These are phyloP conservation scores for Pseudolycoriella hygida DNA, from an alignment of 2,888 invertebrate species.

Conservation along the genomic window DNA sequence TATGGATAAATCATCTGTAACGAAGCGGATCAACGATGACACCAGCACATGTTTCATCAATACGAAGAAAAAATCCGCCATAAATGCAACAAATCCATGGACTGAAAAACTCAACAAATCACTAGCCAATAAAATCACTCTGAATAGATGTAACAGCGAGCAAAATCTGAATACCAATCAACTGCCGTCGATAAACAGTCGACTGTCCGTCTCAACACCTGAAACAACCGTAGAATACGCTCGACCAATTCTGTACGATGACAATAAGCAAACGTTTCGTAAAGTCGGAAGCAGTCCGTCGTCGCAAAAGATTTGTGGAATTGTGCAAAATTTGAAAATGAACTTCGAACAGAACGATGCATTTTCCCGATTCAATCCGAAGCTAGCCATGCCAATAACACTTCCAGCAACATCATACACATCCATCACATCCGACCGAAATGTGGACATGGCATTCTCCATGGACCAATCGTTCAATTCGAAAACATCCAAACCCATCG, in stretches of 20 bases:
- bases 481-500: slow-evolving; percentile 18
- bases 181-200: slow-evolving; percentile 28
- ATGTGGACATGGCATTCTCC: slow-evolving; percentile 6
- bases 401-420: slow-evolving; percentile 40
- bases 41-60: too few relatives aligned
- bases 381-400: slow-evolving; percentile 13
- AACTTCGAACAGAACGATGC: slow-evolving; percentile 47
- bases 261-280: neutral
- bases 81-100: neutral
- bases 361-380: slow-evolving; percentile 15
- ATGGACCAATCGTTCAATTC: slow-evolving; percentile 6
- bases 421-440: slow-evolving; percentile 19
- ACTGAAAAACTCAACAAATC: slow-evolving; percentile 6
- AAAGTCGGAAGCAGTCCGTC: slow-evolving; percentile 14
- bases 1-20: slow-evolving; percentile 35
- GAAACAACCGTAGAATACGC: slow-evolving; percentile 25
- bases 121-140: slow-evolving; percentile 7
- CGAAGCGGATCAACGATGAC: slow-evolving; percentile 11
- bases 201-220: slow-evolving; percentile 43
- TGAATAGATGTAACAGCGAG: slow-evolving; percentile 24
- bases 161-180: slow-evolving; percentile 26
- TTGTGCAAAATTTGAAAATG: slow-evolving; percentile 70
- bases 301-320: slow-evolving; percentile 38
- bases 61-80: neutral
- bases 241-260: neutral